Conservation (phyloP, 2,888 invertebrate species). For the Copidosoma aretas region DNA sequence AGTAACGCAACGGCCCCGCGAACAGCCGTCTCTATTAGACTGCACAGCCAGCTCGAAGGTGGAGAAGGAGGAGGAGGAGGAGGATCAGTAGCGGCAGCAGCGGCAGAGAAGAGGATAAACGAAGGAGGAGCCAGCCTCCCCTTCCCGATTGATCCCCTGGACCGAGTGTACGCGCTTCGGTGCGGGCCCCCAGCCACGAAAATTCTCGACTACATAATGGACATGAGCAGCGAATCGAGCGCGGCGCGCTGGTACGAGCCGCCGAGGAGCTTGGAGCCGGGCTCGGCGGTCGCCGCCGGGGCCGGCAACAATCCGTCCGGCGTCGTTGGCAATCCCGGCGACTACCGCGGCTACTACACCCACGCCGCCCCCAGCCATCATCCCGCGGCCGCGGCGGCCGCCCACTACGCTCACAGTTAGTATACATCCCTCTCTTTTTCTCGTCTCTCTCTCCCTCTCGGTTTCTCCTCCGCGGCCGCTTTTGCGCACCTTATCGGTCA, state of each 20-base stretch:
- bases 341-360: conserved; percentile 43
- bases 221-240: conserved; percentile 63
- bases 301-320: conserved; percentile 49
- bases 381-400: conserved; percentile 56
- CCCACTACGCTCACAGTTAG: conserved; percentile 58
- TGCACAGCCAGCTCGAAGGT: too few relatives aligned
- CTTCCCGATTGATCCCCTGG: not conserved
- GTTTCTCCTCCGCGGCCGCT: not conserved
- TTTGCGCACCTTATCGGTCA: not conserved
- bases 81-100: not conserved
- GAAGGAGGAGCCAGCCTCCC: not conserved
- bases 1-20: too few relatives aligned
- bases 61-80: too few relatives aligned
- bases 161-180: conserved; percentile 31
- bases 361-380: conserved; percentile 14
- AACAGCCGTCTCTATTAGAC: too few relatives aligned
- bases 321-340: conserved; percentile 35
- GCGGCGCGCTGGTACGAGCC: conserved; percentile 62
- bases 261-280: conserved; percentile 58
- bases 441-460: not conserved
- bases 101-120: not conserved
- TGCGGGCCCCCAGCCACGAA: conserved; percentile 40
- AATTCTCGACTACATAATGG: conserved; percentile 57
- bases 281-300: conserved; percentile 48
- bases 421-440: not conserved